These are phyloP conservation scores for Abrostola tripartita DNA, from an alignment of 2,888 invertebrate genomes.

Conservation along the genomic window DNA sequence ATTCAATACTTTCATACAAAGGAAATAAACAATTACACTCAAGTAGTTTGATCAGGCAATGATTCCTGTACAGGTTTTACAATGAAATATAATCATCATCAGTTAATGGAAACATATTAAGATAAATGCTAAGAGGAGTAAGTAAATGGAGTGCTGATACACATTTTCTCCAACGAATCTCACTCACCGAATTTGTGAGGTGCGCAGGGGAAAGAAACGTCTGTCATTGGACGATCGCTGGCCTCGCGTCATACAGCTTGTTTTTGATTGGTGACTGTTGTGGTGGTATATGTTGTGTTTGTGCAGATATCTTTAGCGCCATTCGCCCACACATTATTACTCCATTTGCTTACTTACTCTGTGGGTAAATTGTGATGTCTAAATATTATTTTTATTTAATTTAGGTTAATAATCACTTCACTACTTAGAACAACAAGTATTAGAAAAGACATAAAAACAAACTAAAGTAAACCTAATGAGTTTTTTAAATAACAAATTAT, in stretches of 20 bases:
- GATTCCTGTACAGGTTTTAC: background rate
- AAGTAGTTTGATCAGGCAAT: too few species aligned
- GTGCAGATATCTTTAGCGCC: constrained; percentile 35
- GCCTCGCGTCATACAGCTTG: constrained; percentile 28
- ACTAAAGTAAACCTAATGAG: constrained; percentile 7
- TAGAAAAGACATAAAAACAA: background rate
- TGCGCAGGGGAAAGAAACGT: constrained; percentile 28
- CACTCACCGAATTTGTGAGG: constrained; percentile 51
- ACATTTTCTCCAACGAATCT: constrained; percentile 29
- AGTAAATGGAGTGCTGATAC: constrained; percentile 37
- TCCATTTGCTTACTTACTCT: constrained; percentile 52
- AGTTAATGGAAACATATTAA: background rate
- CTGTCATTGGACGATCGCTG: constrained; percentile 42
- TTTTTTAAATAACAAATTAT: too few species aligned
- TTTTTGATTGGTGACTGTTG: constrained; percentile 33
- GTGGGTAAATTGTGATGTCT: constrained; percentile 47
- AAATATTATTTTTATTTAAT: constrained; percentile 21
- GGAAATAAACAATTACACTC: too few species aligned
- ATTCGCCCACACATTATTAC: constrained; percentile 44
- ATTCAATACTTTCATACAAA: too few species aligned
- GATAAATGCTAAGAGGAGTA: constrained; percentile 39
- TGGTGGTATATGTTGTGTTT: constrained; percentile 11
- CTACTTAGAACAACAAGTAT: constrained; percentile 21
- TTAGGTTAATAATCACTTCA: constrained; percentile 18
- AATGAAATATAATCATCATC: background rate